Evolutionary conservation across 2,113 vertebrate species (phyloP), one percentile per base, ranked within the genome.

Genomic region (Loxodonta africana): DNA sequence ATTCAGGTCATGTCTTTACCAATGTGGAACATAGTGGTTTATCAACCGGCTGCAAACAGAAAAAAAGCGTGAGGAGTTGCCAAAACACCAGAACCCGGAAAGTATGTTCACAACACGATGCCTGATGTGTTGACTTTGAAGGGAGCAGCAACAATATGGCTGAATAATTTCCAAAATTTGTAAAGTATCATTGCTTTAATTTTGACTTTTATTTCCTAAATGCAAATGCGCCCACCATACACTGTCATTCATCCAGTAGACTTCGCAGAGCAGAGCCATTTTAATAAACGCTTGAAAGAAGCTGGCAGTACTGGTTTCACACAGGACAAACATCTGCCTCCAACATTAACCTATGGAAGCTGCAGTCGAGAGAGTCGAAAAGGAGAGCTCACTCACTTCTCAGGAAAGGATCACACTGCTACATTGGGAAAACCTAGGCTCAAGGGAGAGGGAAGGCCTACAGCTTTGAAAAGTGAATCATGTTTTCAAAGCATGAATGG

Each of bases 401-500:
- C 37, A 80, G 65, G 30, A 73, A 92, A 96, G 63, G 0, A 25
- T 8, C 21, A 80, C 6, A 65, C 41, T 6, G 21, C 28, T 60
- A 83, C 1, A 5, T n/a, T 0, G 0, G 20, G 53, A 65, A 71
- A 1, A 73, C 28, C 10, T 10, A 91, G 53, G 33, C 28, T 65
- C n/a, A 48, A 82, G 73, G 17, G 6, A 82, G 51, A 83, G 25
- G 12, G 37, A 53, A 96, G 28, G 28, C 10, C 53, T 90, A 60
- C 53, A 48, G 17, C 82, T 95, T 96, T 92, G 84, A 83, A 92
- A 96, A 63, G 9, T 30, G 44, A 78, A 83, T 92, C 8, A 88
- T 83, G 62, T 93, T 83, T 77, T 51, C 53, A 63, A 92, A 87
- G n/a, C 86, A 97, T 48, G 63, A 95, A 63, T 67, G 48, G 23